Evolutionary conservation across 2,888 invertebrate species (phyloP).

Genomic region (Nematopogon swammerdamellus): DNA sequence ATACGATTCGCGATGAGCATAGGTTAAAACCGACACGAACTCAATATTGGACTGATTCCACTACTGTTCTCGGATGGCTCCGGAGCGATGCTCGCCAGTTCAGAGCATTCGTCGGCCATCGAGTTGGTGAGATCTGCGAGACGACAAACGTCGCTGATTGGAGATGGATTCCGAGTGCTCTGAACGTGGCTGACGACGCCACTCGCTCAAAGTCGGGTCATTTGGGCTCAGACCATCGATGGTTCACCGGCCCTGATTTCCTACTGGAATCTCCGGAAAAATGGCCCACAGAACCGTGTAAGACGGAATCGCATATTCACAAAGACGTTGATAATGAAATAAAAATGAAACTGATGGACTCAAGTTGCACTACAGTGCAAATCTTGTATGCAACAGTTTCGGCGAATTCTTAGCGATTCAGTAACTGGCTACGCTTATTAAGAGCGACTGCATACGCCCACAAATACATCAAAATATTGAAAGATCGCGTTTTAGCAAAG

Average conservation of each 20-base stretch:
- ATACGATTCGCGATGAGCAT: conserved; percentile 9
- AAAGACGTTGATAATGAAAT: background rate
- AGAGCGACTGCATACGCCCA: too few relatives aligned
- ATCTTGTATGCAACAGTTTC: background rate
- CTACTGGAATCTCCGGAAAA: background rate
- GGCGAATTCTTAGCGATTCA: conserved; percentile 1
- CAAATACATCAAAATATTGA: too few relatives aligned
- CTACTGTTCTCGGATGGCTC: conserved; percentile 4
- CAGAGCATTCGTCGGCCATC: conserved; percentile 10
- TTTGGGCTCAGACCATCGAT: conserved; percentile 4
- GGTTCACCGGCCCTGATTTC: background rate
- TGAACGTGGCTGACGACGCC: conserved; percentile 14
- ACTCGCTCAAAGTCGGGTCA: background rate
- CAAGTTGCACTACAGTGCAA: background rate
- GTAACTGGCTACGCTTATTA: conserved; percentile 4
- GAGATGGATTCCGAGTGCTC: conserved; percentile 11
- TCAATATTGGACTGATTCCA: conserved; percentile 13
- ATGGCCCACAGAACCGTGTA: conserved; percentile 1
- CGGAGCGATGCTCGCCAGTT: background rate
- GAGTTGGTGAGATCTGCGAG: conserved; percentile 14
- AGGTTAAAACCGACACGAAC: conserved; percentile 4
- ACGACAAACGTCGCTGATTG: conserved; percentile 8
- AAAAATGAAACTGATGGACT: background rate
- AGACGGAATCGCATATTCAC: background rate
- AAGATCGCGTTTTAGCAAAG: too few relatives aligned